Conservation (phyloP, 1,140 invertebrate genomes). For the Colletes latitarsis region DNA sequence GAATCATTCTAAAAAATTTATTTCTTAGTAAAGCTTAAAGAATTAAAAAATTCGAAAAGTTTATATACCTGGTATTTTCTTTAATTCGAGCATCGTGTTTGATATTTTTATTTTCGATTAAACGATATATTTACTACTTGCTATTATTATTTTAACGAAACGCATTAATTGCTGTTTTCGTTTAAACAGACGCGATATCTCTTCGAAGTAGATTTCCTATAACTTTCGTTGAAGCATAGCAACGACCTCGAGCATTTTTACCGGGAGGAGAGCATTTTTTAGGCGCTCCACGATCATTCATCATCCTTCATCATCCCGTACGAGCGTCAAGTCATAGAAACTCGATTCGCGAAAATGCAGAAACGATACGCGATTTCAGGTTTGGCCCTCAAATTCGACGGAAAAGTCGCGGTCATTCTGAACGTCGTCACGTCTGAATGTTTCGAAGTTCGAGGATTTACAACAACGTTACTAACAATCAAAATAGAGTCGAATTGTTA, state of each 20-base stretch:
- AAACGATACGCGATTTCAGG: not conserved
- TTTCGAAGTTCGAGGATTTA: not conserved
- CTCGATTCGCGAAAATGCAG: constrained; percentile 51
- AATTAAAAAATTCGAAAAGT: no score
- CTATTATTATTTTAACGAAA: not conserved
- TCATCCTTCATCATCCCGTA: constrained; percentile 65
- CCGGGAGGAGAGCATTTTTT: constrained; percentile 38
- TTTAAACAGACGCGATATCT: not conserved
- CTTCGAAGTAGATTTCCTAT: not conserved
- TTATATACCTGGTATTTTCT: no score
- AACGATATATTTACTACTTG: no score
- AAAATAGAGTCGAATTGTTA: no score
- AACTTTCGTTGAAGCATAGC: no score
- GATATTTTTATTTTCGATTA: no score
- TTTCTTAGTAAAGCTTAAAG: no score
- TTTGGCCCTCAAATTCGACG: not conserved
- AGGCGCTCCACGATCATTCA: constrained; percentile 69
- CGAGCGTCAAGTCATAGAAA: constrained; percentile 69
- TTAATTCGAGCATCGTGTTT: no score
- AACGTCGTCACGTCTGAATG: constrained; percentile 13
- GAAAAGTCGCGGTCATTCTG: not conserved
- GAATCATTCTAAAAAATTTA: no score
- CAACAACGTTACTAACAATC: no score
- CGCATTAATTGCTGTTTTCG: not conserved
- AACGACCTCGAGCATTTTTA: not conserved